Conservation (phyloP, 2,888 invertebrate genomes). For the Tenthredo livida region DNA sequence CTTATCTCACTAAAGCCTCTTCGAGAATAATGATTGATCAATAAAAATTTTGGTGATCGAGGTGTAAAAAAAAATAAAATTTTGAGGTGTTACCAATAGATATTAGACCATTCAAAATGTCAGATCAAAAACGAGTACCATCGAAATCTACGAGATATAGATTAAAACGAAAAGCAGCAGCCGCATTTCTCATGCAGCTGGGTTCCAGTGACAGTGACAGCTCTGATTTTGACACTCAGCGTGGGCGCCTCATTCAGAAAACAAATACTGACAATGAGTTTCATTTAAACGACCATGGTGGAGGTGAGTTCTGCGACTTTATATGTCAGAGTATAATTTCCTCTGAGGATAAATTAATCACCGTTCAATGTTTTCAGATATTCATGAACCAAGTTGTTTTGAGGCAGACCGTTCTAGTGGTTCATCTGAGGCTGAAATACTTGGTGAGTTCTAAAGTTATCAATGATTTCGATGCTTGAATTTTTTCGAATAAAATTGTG, state of each 20-base stretch:
- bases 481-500: conserved; percentile 8
- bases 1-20: no score
- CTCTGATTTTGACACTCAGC: conserved; percentile 25
- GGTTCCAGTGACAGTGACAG: conserved; percentile 29
- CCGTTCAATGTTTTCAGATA: conserved; percentile 17
- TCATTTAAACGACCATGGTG: conserved; percentile 3
- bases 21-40: no score
- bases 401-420: conserved; percentile 17
- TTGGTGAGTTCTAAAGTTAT: conserved; percentile 15
- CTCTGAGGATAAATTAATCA: neutral
- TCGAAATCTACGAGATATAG: conserved; percentile 28
- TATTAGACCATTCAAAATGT: conserved; percentile 12
- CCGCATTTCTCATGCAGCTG: neutral
- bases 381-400: conserved; percentile 12
- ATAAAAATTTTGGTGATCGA: no score
- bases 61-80: no score
- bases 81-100: no score
- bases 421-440: conserved; percentile 9
- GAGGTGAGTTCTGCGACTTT: conserved; percentile 12
- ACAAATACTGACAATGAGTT: neutral
- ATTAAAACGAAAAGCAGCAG: conserved; percentile 18
- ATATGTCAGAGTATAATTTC: neutral
- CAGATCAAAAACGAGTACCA: conserved; percentile 5
- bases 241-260: conserved; percentile 6
- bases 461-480: neutral